A percentile compares a stretch with the other conserved stretches of the same genome.
These are phyloP conservation scores for Bos indicus DNA, from an alignment of 2,113 vertebrate genomes.

Conservation along the genomic window DNA sequence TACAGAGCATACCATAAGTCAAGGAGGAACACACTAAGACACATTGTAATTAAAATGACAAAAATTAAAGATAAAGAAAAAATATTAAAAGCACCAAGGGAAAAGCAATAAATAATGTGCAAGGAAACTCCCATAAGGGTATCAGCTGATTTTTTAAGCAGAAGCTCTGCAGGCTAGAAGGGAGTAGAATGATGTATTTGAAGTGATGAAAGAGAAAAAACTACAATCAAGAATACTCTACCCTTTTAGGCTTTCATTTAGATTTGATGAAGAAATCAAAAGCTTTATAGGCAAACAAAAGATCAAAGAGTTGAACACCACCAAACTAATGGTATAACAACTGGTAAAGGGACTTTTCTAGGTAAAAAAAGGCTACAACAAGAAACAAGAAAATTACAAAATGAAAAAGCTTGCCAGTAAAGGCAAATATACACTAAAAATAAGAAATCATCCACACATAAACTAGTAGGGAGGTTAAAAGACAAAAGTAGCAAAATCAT, in stretches of 20 bases:
- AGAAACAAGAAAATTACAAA: neutral
- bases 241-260: neutral
- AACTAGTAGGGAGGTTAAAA: neutral
- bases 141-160: neutral
- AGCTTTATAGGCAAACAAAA: neutral
- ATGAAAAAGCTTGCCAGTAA: neutral
- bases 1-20: neutral
- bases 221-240: neutral
- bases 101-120: neutral
- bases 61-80: neutral
- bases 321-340: neutral
- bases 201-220: neutral
- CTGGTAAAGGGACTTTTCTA: neutral
- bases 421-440: neutral
- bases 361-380: neutral
- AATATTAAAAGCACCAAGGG: neutral
- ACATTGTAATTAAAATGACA: neutral
- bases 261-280: neutral
- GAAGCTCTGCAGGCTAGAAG: neutral
- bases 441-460: neutral
- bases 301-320: neutral
- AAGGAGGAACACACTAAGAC: neutral
- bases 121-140: neutral
- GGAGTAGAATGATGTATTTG: neutral
- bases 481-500: neutral